These are phyloP conservation scores for Agrypnus murinus DNA, from an alignment of 2,888 invertebrate species.

Conservation along the genomic window DNA sequence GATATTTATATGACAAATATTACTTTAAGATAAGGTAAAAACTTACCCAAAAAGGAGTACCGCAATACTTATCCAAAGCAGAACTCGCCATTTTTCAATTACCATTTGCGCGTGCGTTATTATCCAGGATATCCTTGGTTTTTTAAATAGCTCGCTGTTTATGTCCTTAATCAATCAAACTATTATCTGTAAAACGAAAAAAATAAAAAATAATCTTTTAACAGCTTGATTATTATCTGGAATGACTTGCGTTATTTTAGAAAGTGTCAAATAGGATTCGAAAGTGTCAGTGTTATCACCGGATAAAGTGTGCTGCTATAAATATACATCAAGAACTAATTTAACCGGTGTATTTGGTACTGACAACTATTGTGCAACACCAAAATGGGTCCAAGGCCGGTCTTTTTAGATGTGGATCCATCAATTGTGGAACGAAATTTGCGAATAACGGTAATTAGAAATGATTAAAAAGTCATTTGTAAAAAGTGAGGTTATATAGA, in stretches of 20 bases:
- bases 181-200: not conserved
- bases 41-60: conserved; percentile 87
- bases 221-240: too few relatives aligned
- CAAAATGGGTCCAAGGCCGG: conserved; percentile 43
- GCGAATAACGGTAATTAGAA: conserved; percentile 64
- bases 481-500: conserved; percentile 25
- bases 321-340: too few relatives aligned
- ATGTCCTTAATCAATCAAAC: conserved; percentile 10
- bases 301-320: too few relatives aligned
- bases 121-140: conserved; percentile 12
- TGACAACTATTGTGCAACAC: conserved; percentile 3
- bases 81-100: conserved; percentile 72
- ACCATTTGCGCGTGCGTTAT: conserved; percentile 52
- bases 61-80: conserved; percentile 85
- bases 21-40: conserved; percentile 10
- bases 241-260: too few relatives aligned
- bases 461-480: conserved; percentile 12
- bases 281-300: too few relatives aligned
- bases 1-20: not conserved
- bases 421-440: conserved; percentile 68
- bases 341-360: not conserved
- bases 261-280: too few relatives aligned
- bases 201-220: too few relatives aligned
- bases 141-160: conserved; percentile 10
- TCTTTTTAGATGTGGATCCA: conserved; percentile 68